These are phyloP conservation scores for Aspiorhynchus laticeps DNA, from an alignment of 2,113 vertebrate genomes.

Conservation along the genomic window DNA sequence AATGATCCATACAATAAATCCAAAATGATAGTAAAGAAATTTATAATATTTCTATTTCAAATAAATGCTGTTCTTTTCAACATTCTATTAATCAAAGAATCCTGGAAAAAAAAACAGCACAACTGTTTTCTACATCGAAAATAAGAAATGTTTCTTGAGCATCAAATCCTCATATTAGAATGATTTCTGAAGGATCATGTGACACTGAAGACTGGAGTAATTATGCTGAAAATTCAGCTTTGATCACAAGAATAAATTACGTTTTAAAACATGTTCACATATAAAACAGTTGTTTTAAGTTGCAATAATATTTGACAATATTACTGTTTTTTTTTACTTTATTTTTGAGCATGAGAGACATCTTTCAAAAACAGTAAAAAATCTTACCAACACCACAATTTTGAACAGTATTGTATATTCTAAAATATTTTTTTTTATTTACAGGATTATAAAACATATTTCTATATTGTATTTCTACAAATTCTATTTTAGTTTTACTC, in stretches of 20 bases:
- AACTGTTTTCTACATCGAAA: background rate
- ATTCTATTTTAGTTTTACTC: background rate
- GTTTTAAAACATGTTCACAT: background rate
- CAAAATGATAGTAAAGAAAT: background rate
- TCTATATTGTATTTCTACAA: background rate
- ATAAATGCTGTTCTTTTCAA: background rate
- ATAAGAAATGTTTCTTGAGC: background rate
- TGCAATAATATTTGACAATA: background rate
- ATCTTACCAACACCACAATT: too few species aligned
- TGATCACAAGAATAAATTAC: background rate
- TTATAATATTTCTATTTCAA: background rate
- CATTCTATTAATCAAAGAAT: background rate
- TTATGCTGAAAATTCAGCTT: background rate
- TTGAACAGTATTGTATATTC: background rate
- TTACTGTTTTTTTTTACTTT: background rate
- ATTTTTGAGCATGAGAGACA: too few species aligned
- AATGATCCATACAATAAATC: background rate
- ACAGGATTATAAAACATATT: background rate
- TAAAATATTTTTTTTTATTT: background rate
- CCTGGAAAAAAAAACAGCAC: background rate
- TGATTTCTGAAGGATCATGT: background rate
- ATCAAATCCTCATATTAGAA: background rate
- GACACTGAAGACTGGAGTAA: background rate
- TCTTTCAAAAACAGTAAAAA: too few species aligned
- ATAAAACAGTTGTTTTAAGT: too few species aligned